phyloP scores from a whole-genome alignment of 2,888 invertebrate genomes.

The Leptinotarsa tumamoca region DNA sequence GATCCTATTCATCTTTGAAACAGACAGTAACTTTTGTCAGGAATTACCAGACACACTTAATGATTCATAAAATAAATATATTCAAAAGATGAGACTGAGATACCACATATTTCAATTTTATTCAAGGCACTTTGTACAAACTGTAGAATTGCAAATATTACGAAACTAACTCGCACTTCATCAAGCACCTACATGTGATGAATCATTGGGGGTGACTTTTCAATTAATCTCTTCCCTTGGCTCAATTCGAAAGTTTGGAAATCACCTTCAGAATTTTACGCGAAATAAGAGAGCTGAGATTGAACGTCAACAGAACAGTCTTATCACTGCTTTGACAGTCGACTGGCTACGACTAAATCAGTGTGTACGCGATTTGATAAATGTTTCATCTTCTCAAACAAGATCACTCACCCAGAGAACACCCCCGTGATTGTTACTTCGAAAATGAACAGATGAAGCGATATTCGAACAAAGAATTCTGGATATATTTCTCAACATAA shows the following conservation, averaged over 20 bases:
- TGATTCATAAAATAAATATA: no score
- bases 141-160: no score
- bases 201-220: not conserved
- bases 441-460: not conserved
- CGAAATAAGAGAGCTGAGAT: slow-evolving; percentile 28
- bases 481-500: not conserved
- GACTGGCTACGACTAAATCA: slow-evolving; percentile 33
- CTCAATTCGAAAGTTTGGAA: not conserved
- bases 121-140: no score
- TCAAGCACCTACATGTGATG: no score
- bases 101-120: no score
- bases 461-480: not conserved
- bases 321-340: slow-evolving; percentile 39
- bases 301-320: slow-evolving; percentile 34
- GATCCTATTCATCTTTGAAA: no score
- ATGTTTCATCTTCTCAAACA: slow-evolving; percentile 36
- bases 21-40: no score
- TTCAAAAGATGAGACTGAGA: no score
- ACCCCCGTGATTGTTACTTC: not conserved
- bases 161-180: no score
- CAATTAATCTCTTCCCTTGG: not conserved
- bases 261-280: not conserved
- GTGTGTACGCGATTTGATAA: slow-evolving; percentile 37
- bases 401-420: not conserved
- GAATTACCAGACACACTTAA: no score